These are phyloP conservation scores for Scatophagus argus DNA, from an alignment of 2,113 vertebrate species.

Conservation along the genomic window DNA sequence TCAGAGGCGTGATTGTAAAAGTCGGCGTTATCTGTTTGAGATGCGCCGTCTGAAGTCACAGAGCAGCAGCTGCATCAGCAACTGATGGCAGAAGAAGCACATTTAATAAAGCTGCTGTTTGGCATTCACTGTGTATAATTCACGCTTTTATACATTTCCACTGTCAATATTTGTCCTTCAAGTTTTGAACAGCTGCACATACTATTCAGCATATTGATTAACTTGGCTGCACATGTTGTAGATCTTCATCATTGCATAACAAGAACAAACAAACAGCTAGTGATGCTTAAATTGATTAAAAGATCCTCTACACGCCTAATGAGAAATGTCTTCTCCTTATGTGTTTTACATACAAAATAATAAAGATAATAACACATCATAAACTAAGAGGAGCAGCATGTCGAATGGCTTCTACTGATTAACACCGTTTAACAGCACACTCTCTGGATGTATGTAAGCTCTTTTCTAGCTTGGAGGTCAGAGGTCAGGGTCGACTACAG, in stretches of 20 bases:
- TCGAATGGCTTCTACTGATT: no score
- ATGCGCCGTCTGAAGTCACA: slow-evolving; percentile 29
- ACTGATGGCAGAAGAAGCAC: not conserved
- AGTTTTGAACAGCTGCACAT: slow-evolving; percentile 6
- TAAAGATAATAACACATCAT: no score
- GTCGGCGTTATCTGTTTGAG: slow-evolving; percentile 26
- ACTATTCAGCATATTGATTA: slow-evolving; percentile 4
- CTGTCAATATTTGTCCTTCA: slow-evolving; percentile 17
- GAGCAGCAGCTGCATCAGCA: slow-evolving; percentile 21
- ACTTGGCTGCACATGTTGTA: not conserved
- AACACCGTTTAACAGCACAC: not conserved
- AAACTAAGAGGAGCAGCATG: no score
- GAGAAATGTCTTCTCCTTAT: not conserved
- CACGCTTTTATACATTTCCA: slow-evolving; percentile 7
- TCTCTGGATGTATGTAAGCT: not conserved
- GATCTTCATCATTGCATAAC: not conserved
- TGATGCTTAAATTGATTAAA: not conserved
- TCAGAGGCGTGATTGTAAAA: slow-evolving; percentile 17
- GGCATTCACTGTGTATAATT: slow-evolving; percentile 25
- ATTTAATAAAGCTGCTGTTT: slow-evolving; percentile 22
- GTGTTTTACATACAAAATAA: not conserved
- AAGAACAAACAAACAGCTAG: not conserved
- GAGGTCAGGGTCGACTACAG: not conserved
- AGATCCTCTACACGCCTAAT: not conserved
- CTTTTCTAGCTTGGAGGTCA: not conserved